These are phyloP conservation scores for Propithecus perrieri DNA, from an alignment of 2,797 vertebrate species.

Conservation along the genomic window DNA sequence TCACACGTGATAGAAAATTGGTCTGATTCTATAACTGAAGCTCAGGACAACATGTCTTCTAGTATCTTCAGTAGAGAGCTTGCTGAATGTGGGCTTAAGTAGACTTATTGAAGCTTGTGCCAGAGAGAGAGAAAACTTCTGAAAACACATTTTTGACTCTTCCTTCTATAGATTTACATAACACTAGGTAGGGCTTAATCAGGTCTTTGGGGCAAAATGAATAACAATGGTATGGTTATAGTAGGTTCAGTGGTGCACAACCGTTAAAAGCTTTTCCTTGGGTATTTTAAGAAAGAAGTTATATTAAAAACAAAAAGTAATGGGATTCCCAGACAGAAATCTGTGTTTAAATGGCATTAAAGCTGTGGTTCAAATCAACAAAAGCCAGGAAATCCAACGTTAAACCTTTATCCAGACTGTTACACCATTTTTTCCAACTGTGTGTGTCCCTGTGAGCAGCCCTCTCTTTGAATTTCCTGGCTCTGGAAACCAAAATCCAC, in stretches of 20 bases:
- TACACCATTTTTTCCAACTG: conserved; percentile 75
- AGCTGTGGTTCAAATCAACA: conserved; percentile 78
- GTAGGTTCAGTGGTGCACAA: not conserved
- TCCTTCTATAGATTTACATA: not conserved
- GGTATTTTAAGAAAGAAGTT: conserved; percentile 63
- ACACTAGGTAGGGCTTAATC: not conserved
- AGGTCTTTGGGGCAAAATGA: not conserved
- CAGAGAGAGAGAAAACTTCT: not conserved
- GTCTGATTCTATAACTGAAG: not conserved
- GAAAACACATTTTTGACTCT: not conserved
- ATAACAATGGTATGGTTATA: not conserved
- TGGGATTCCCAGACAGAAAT: conserved; percentile 73
- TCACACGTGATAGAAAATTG: not conserved
- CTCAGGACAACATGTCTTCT: not conserved
- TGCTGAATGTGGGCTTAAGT: not conserved
- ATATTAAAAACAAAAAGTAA: conserved; percentile 72
- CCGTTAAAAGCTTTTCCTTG: conserved; percentile 52
- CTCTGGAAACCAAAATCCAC: conserved; percentile 62
- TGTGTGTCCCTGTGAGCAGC: conserved; percentile 13
- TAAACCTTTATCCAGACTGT: conserved; percentile 80
- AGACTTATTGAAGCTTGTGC: not conserved
- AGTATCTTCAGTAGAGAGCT: not conserved
- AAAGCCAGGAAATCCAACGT: conserved; percentile 84
- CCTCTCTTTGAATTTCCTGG: conserved; percentile 81
- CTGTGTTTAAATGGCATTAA: conserved; percentile 72